Evolutionary conservation across 1,140 invertebrate species (phyloP).

Genomic region (Eupeodes corollae): DNA sequence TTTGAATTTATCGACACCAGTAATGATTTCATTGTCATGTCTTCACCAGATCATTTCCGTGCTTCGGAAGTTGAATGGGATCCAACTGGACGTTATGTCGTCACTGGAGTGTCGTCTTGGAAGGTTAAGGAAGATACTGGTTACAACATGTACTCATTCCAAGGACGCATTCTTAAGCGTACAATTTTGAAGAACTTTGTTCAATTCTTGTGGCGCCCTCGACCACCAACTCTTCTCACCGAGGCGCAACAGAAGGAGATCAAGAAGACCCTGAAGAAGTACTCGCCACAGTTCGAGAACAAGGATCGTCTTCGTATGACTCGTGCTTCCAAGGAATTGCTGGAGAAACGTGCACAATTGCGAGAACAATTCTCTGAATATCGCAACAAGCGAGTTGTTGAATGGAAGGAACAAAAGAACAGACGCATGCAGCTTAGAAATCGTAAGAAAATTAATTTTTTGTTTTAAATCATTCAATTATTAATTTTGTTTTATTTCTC

Average conservation of each 20-base stretch:
- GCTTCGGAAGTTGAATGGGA: conserved; percentile 96
- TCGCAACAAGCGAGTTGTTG: conserved; percentile 57
- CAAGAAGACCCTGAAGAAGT: conserved; percentile 97
- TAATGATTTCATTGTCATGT: conserved; percentile 88
- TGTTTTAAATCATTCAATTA: conserved; percentile 8
- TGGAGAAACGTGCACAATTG: conserved; percentile 82
- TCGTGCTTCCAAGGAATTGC: conserved; percentile 91
- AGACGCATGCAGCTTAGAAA: conserved; percentile 72
- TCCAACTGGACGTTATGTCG: conserved; percentile 94
- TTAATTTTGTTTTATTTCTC: conserved; percentile 15
- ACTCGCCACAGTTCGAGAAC: conserved; percentile 88
- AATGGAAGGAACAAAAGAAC: conserved; percentile 66
- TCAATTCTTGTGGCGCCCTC: conserved; percentile 91
- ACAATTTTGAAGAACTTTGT: conserved; percentile 86
- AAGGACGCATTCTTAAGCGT: conserved; percentile 65
- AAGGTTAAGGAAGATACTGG: conserved; percentile 93
- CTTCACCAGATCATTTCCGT: conserved; percentile 82
- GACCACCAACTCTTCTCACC: conserved; percentile 74
- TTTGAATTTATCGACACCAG: conserved; percentile 89
- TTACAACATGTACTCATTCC: conserved; percentile 97
- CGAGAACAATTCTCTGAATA: conserved; percentile 82
- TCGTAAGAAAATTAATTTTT: conserved; percentile 49
- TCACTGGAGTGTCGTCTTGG: conserved; percentile 89
- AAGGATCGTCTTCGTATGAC: conserved; percentile 88
- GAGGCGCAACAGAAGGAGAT: conserved; percentile 83